A percentile compares a stretch with the other conserved stretches of the same genome.
Evolutionary conservation across 2,888 invertebrate genomes (phyloP).

Genomic region (Nineta flava): DNA sequence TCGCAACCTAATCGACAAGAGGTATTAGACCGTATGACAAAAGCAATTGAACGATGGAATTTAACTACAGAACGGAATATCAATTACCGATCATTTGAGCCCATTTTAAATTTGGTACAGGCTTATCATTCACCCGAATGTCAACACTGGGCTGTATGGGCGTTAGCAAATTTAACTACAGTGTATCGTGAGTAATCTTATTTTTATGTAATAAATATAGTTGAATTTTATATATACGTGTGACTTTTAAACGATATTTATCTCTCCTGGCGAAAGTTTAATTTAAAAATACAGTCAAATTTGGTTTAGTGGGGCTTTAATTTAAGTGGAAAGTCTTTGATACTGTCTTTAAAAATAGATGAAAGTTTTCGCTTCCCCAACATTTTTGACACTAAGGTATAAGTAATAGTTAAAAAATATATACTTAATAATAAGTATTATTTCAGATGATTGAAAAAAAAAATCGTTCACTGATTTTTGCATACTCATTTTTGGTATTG

Average conservation of each 20-base stretch:
- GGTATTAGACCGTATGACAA: conserved; percentile 59
- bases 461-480: too few species aligned
- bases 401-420: too few species aligned
- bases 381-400: too few species aligned
- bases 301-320: too few species aligned
- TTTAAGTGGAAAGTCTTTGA: too few species aligned
- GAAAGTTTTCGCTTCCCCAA: too few species aligned
- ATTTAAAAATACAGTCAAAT: too few species aligned
- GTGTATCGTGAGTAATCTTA: conserved; percentile 72
- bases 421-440: too few species aligned
- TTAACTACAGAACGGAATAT: conserved; percentile 78
- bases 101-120: conserved; percentile 70
- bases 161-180: conserved; percentile 85
- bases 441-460: too few species aligned
- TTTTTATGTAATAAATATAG: neutral
- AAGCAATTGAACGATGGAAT: conserved; percentile 80
- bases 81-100: conserved; percentile 92
- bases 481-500: too few species aligned
- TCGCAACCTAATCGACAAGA: conserved; percentile 48
- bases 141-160: conserved; percentile 97
- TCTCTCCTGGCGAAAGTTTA: too few species aligned
- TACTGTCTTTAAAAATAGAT: too few species aligned
- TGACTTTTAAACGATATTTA: neutral
- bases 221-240: neutral
- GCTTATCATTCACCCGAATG: conserved; percentile 79